Conservation (phyloP, 2,797 vertebrate genomes). For the Lepilemur septentrionalis region DNA sequence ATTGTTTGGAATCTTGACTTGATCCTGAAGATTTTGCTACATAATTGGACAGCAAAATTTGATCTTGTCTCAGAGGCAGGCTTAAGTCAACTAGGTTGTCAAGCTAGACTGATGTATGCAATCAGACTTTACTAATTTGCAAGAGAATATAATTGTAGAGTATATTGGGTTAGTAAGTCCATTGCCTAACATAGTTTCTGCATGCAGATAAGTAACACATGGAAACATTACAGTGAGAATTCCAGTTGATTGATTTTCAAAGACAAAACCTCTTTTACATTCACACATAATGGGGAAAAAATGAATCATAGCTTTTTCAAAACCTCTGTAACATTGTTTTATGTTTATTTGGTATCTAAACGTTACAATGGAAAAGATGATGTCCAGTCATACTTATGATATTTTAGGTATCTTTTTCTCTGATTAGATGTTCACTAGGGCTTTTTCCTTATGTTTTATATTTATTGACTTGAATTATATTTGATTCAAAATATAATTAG, state of each 20-base stretch:
- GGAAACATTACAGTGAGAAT: background rate
- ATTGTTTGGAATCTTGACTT: background rate
- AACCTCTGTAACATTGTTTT: background rate
- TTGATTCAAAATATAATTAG: background rate
- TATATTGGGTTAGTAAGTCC: background rate
- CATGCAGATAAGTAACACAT: background rate
- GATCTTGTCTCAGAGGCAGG: background rate
- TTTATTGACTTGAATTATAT: constrained; percentile 31
- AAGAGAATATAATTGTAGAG: background rate
- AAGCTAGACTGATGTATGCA: background rate
- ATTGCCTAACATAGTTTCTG: background rate
- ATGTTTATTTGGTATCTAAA: background rate
- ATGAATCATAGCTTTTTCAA: background rate
- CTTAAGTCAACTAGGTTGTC: background rate
- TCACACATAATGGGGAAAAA: background rate
- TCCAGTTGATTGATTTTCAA: background rate
- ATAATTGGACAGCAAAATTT: background rate
- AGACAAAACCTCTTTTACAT: background rate
- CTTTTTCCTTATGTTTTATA: background rate
- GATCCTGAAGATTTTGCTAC: background rate
- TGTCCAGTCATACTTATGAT: background rate
- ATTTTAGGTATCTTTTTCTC: background rate
- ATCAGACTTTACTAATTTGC: background rate
- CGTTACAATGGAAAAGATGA: background rate
- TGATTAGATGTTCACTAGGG: background rate